Evolutionary conservation across 2,797 vertebrate genomes (phyloP).

Genomic region (Vireo griseus): DNA sequence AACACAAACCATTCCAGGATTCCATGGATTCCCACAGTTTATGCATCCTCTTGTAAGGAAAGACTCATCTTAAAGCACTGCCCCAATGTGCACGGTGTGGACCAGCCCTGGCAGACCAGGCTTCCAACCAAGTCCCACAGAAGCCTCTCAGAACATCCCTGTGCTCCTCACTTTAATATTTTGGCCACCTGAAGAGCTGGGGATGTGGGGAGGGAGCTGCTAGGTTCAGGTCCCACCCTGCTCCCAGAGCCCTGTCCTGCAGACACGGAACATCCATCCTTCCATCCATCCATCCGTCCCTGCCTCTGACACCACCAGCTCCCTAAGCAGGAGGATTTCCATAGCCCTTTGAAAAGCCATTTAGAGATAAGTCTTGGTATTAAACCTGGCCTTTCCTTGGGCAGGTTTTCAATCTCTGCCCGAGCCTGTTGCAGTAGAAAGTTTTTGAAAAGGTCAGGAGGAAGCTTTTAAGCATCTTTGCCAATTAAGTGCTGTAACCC

Average conservation of each 20-base stretch:
- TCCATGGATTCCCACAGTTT: background rate
- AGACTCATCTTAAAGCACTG: background rate
- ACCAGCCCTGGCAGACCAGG: background rate
- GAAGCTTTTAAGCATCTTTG: conserved; percentile 44
- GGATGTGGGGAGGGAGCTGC: background rate
- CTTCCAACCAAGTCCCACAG: background rate
- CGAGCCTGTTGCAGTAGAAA: background rate
- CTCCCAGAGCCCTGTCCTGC: background rate
- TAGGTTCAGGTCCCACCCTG: background rate
- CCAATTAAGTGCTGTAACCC: conserved; percentile 23
- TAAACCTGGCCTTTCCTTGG: conserved; percentile 52
- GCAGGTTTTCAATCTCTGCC: conserved; percentile 33
- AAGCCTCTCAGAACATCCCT: background rate
- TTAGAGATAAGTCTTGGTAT: conserved; percentile 61
- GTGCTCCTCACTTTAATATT: background rate
- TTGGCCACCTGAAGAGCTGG: fast-evolving
- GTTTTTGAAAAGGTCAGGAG: conserved; percentile 37
- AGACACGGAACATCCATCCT: background rate
- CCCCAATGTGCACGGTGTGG: fast-evolving
- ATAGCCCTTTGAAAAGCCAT: conserved; percentile 67
- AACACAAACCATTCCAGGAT: background rate
- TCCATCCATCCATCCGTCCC: background rate
- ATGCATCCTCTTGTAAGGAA: background rate
- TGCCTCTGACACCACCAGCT: background rate
- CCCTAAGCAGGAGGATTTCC: conserved; percentile 32